Conservation (phyloP, 1,140 invertebrate species). For the Ephestia elutella region DNA sequence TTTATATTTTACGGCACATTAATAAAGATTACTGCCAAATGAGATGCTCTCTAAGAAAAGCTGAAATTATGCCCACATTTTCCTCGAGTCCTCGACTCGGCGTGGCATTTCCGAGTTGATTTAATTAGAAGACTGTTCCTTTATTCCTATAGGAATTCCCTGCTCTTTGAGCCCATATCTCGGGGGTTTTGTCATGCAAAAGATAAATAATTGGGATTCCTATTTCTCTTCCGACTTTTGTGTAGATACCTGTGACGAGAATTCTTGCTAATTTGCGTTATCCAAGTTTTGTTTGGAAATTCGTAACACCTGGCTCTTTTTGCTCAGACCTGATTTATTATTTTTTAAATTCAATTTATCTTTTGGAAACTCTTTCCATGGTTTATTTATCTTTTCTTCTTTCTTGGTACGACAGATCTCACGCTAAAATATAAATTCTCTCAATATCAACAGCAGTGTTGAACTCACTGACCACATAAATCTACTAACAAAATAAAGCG, state of each 20-base stretch:
- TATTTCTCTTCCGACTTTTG: neutral
- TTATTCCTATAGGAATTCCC: neutral
- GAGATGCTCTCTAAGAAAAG: neutral
- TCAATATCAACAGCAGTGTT: too few species aligned
- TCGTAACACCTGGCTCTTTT: too few species aligned
- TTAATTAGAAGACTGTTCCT: neutral
- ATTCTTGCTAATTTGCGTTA: too few species aligned
- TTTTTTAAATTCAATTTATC: neutral
- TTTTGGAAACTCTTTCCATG: too few species aligned
- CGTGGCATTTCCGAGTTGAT: neutral
- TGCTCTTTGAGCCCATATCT: neutral
- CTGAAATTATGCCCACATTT: neutral
- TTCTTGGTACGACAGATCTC: too few species aligned
- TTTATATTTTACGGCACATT: too few species aligned
- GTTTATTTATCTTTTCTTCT: neutral
- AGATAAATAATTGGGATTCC: neutral
- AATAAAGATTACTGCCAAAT: neutral
- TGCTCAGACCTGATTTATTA: too few species aligned
- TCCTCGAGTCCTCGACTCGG: neutral
- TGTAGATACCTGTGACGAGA: too few species aligned
- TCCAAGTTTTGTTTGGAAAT: too few species aligned
- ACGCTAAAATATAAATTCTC: too few species aligned
- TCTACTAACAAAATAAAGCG: too few species aligned
- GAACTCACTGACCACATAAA: too few species aligned
- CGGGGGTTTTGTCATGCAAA: neutral